Base-by-base conservation (phyloP, 1,140 invertebrate species). In the Lepidurus arcticus region DNA sequence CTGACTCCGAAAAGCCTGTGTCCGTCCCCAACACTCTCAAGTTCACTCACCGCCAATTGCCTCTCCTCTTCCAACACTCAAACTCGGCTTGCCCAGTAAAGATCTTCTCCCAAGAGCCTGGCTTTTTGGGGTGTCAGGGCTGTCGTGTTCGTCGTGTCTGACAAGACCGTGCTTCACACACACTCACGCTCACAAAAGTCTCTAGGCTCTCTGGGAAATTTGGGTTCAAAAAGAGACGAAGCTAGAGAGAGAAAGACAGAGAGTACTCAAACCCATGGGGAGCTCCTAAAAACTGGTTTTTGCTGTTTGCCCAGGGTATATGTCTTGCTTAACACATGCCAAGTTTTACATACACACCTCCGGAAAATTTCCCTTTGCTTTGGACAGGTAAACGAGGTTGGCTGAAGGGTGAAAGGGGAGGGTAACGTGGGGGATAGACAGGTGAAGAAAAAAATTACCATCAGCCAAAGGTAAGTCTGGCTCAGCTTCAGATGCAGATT, bases 221-320 rank as follows among this genome's bases (percentile, higher is more conserved):
- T 26, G 42, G 42, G 21, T 26, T 43, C 24, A 24, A 21, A 10
- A 10, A 8, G 10, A 75, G 42, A 42, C n/a, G 42, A 16, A 75
- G 77, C 76, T 4, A 74, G 10, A 76, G 42, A 42, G 34, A 16
- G 47, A 78, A 42, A 74, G 53, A 75, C 16, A 75, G 53, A 21
- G 42, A 75, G 53, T 65, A 5, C 16, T 65, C 53, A 13, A 65
- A 65, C 53, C 53, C 53, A 65, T 65, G 53, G 53, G 34, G 53
- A 65, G 53, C 53, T 65, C 9, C 53, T 7, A 65, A 65, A 65
- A 65, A 65, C 53, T 13, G n/a, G 53, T 65, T 65, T 34, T 65
- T 65, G 53, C 53, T 65, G 53, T 65, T 65, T 65, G 53, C 53
- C 53, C 53, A 65, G 53, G 53, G 53, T 65, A 65, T 65, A 65